Evolutionary conservation across 2,113 vertebrate species (phyloP), one percentile per base, ranked within the genome.

Genomic region (Anolis carolinensis): DNA sequence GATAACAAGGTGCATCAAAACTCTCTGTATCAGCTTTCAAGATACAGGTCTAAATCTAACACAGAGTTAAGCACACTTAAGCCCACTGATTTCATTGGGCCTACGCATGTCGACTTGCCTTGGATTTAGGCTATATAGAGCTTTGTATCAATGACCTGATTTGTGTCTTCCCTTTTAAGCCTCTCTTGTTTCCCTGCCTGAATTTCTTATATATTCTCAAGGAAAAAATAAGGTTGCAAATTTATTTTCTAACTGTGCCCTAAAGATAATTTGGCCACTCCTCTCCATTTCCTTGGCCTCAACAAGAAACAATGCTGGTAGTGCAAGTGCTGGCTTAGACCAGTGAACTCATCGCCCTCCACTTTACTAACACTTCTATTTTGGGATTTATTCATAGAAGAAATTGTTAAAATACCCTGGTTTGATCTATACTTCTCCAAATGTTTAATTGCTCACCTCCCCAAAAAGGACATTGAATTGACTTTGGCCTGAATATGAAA

Each of bases 401-500:
- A 71, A 85, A 11, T 16, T 65, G 55, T 59, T 27, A 74, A 50
- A 86, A 48, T 48, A 52, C 55, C 55, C 14, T 55, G 52, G 52
- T 55, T 55, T 55, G 52, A 55, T 55, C 52, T 55, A 55, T 14
- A 55, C 52, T 13, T 16, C 4, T 14, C 55, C 55, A 59, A 59
- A 50, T 30, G 1, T 75, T 76, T 50, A 76, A 11, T 7, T 20
- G 3, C 2, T 30, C 13, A 70, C 13, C 13, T 59, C 67, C 7
- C 39, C 67, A 75, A 30, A 75, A 25, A 50, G 4, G 48, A 25
- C 48, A 68, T 8, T 65, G 70, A 81, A 68, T 75, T 55, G 63
- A 32, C 20, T 82, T 82, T 71, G 68, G 48, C 30, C 27, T 48
- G 25, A 84, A 80, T 59, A 85, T 71, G 50, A 72, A 72, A 62